Evolutionary conservation across 1,140 invertebrate species (phyloP).

Genomic region (Augochlora pura): DNA sequence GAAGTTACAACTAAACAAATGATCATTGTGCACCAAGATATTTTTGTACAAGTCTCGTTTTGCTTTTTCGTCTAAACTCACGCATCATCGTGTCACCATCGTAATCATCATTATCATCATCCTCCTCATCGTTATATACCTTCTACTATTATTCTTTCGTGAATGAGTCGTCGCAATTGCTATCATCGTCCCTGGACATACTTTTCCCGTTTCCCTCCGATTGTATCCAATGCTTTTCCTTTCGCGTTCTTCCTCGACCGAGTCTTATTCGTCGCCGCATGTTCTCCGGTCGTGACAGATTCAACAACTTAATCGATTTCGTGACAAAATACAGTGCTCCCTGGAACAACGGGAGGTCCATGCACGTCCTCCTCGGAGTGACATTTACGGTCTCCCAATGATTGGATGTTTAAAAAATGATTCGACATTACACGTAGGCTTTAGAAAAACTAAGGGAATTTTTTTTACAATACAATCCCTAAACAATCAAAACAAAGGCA

Average conservation of each 20-base stretch:
- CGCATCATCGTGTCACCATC: neutral
- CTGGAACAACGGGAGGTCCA: no score
- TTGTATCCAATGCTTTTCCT: neutral
- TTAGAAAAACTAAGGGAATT: no score
- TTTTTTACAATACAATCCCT: no score
- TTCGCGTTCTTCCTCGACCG: no score
- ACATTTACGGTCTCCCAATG: no score
- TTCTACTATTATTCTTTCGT: constrained; percentile 15
- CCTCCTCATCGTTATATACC: neutral
- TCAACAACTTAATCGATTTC: no score
- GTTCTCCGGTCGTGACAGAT: neutral
- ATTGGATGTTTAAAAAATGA: no score
- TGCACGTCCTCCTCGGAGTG: no score
- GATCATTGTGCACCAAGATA: constrained; percentile 60
- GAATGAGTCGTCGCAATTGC: constrained; percentile 1
- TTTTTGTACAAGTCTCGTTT: constrained; percentile 50
- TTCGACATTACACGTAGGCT: no score
- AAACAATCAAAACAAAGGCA: no score
- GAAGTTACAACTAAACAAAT: constrained; percentile 50
- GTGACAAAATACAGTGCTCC: constrained; percentile 14
- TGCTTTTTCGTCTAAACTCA: neutral
- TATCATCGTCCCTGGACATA: neutral
- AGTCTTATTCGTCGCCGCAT: no score
- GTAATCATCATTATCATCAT: no score
- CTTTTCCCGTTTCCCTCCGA: neutral